phyloP scores from a whole-genome alignment of 2,113 vertebrate genomes.

The Dipodomys spectabilis region DNA sequence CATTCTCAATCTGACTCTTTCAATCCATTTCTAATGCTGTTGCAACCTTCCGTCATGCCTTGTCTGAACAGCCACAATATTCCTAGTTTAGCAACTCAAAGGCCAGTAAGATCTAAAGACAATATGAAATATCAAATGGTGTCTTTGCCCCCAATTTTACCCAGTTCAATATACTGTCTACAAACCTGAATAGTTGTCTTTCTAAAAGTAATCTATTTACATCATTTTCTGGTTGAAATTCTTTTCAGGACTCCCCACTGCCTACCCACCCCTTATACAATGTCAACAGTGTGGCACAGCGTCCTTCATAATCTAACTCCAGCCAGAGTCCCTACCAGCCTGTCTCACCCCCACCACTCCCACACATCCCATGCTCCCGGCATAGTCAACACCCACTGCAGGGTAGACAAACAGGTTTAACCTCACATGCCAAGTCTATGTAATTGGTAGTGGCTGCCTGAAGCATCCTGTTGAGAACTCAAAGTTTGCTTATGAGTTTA shows the following conservation, averaged over 20 bases:
- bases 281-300: neutral
- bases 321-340: neutral
- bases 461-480: slow-evolving; percentile 53
- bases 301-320: neutral
- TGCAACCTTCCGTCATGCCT: neutral
- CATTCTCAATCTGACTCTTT: neutral
- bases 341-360: slow-evolving; percentile 50
- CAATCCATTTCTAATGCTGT: neutral
- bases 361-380: slow-evolving; percentile 63
- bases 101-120: neutral
- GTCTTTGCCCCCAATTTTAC: slow-evolving; percentile 6
- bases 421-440: slow-evolving; percentile 50
- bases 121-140: neutral
- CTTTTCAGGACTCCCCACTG: neutral
- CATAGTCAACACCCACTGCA: slow-evolving; percentile 22
- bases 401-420: slow-evolving; percentile 68
- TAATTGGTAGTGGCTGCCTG: slow-evolving; percentile 50
- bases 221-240: slow-evolving; percentile 28
- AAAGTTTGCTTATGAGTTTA: slow-evolving; percentile 38
- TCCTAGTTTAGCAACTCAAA: slow-evolving; percentile 45
- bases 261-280: slow-evolving; percentile 26
- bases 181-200: neutral
- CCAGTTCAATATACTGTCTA: slow-evolving; percentile 32
- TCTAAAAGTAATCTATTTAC: slow-evolving; percentile 24
- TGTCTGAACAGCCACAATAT: neutral